Conservation (phyloP, 2,113 vertebrate species). For the Sardina pilchardus region DNA sequence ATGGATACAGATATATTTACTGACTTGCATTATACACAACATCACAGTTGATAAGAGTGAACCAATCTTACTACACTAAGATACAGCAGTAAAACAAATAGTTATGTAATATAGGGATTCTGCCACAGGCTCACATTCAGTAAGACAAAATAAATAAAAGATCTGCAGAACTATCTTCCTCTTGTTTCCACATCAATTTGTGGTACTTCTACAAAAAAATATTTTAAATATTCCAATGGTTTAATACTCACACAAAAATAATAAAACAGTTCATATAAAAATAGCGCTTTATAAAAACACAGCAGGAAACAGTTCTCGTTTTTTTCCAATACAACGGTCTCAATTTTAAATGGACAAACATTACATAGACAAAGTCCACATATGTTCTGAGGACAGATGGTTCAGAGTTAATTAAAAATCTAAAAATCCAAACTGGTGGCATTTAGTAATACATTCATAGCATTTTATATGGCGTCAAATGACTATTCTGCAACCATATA, state of each 20-base stretch:
- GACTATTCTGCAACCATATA: background rate
- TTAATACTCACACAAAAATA: background rate
- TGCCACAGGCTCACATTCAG: background rate
- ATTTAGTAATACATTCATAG: background rate
- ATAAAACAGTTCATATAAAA: constrained; percentile 2
- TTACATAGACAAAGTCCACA: background rate
- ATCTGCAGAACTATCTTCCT: background rate
- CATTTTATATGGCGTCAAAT: background rate
- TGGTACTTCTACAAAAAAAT: background rate
- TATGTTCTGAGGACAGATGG: background rate
- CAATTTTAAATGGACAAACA: background rate
- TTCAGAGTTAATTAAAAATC: background rate
- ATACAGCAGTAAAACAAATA: background rate
- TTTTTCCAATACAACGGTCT: background rate
- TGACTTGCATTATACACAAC: background rate
- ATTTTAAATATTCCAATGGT: background rate
- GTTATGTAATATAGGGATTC: background rate
- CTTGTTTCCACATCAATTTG: background rate
- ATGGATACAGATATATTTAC: background rate
- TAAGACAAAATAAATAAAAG: constrained; percentile 3
- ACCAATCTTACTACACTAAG: background rate
- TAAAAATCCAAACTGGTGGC: background rate
- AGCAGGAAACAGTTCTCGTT: background rate
- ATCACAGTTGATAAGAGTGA: background rate
- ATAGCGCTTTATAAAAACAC: constrained; percentile 4